Base-by-base conservation (phyloP, 2,113 vertebrate genomes). In the Stigmatopora argus region DNA sequence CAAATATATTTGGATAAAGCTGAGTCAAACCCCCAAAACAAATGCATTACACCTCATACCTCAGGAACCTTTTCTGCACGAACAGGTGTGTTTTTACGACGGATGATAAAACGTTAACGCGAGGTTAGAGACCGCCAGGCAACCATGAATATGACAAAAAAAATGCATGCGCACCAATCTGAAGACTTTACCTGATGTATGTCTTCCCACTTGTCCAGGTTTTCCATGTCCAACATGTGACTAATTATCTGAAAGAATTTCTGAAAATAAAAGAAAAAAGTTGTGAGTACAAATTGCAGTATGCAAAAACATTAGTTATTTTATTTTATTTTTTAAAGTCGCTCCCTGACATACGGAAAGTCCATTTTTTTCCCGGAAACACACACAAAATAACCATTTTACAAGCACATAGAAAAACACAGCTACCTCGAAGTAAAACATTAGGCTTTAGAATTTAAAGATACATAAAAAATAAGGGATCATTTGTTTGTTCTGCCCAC, bases 231-330 rank as follows among this genome's bases (percentile, higher is more conserved):
- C 91, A 99, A 94, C 94, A 99, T 99, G 86, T 92, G 92, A 85
- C 97, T 99, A 85, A 98, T 88, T 79, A 98, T 93, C 91, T 98
- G 96, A 92, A 98, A 99, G 89, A 98, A 98, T 89, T 94, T 97
- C 97, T 99, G 85, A 19, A 80, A 18, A 78, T 19, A 72, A 15
- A 51, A 66, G 26, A 73, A 2, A 13, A 44, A 63, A 41, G 38
- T 41, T 41, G 38, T 41, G 9, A 51, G 18, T 0, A 41, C 18
- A 45, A 61, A 60, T 19, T 19, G 10, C 18, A 59, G 10, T 19
- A 21, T 23, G 51, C 19, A 5, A 53, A 19, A 21, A 52, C 10
- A 4, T 52, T 19, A 52, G 51, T 53, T 31, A 31, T 31, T 31
- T 31, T 31, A 31, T n/a, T 53, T 53, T 4, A 14, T 19, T 10